These are phyloP conservation scores for Melieria picta DNA, from an alignment of 2,888 invertebrate genomes.

Conservation along the genomic window DNA sequence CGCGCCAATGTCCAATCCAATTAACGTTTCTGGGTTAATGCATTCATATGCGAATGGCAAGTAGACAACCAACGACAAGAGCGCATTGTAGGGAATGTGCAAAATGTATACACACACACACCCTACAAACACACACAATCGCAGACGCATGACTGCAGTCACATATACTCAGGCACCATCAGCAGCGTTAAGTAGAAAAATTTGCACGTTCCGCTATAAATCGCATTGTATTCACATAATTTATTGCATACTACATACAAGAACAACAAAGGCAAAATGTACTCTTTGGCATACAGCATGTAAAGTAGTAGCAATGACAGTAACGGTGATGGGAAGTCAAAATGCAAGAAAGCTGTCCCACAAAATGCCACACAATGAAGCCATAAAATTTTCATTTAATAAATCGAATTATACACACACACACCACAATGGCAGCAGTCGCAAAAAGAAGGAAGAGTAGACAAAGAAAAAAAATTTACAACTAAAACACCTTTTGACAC, in stretches of 20 bases:
- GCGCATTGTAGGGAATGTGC: slow-evolving; percentile 9
- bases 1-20: slow-evolving; percentile 42
- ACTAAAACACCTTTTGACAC: too few species aligned
- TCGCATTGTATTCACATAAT: background rate
- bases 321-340: background rate
- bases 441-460: too few species aligned
- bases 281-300: background rate
- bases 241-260: slow-evolving; percentile 7
- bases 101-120: background rate
- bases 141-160: too few species aligned
- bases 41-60: slow-evolving; percentile 20
- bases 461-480: too few species aligned
- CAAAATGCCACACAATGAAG: slow-evolving; percentile 6
- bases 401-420: background rate
- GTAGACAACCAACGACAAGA: slow-evolving; percentile 2
- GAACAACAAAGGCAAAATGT: background rate
- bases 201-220: too few species aligned
- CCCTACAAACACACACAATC: too few species aligned
- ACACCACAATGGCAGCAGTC: background rate
- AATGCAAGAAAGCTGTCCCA: background rate
- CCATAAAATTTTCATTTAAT: background rate
- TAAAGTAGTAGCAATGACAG: background rate
- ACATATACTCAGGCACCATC: too few species aligned
- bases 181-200: too few species aligned
- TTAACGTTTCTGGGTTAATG: slow-evolving; percentile 49